Base-by-base conservation (phyloP, 2,797 vertebrate genomes). In the Lepilemur septentrionalis region DNA sequence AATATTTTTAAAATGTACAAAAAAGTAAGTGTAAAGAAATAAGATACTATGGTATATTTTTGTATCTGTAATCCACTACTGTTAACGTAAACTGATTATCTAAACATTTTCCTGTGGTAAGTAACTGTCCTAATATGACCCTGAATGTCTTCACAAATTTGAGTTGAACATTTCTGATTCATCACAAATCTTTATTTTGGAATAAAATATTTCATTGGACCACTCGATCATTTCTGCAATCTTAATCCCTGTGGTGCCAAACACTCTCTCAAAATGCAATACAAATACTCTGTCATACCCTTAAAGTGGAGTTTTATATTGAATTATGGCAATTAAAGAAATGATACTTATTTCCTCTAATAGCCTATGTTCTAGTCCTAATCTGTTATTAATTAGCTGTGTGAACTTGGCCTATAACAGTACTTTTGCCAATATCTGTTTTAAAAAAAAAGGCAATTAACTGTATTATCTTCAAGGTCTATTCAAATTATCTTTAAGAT, bases 1-100 rank as follows among this genome's bases (percentile, higher is more conserved):
- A 86, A 38, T 28, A 35, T 61, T 79, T 73, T 22, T 23, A 41
- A 80, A 90, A 48, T 48, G 17, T 41, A 59, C 69, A 35, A 82
- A 86, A 96, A 96, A 72, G 3, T 20, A 82, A 86, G 7, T 86
- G 14, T 86, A 89, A 81, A 75, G 52, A 84, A 84, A 35, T 80
- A 78, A 75, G 17, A 73, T 73, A 59, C 7, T 38, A 70, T 28
- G 13, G 72, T 46, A 55, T 1, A 63, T 41, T 25, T 25, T 81
- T 48, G 15, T 82, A 32, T 93, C 86, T 70, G 38, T 79, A 52
- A 6, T 55, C 4, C 18, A 41, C 20, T 41, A 5, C 35, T 86
- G 14, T n/a, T 80, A 69, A 32, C 35, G 85, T 81, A 46, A 96
- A 69, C 18, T 85, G 41, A 28, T 75, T 67, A 50, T 73, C 14